phyloP scores from a whole-genome alignment of 1,140 invertebrate genomes.

The Zaprionus inermis region DNA sequence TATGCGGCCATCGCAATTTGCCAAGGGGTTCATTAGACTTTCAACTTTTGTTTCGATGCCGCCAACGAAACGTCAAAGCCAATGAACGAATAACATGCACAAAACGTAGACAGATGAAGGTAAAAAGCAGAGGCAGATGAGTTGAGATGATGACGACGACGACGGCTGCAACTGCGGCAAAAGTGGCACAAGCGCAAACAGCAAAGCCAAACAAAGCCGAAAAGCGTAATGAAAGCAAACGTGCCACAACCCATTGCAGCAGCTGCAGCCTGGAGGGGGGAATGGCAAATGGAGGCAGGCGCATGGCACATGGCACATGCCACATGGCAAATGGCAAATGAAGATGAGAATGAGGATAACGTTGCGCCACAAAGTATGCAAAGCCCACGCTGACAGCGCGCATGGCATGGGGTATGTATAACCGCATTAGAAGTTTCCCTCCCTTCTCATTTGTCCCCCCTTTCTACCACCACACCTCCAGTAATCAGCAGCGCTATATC shows the following conservation, averaged over 20 bases:
- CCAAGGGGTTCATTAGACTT: conserved; percentile 76
- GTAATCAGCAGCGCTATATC: neutral
- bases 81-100: conserved; percentile 71
- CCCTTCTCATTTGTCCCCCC: neutral
- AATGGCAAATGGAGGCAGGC: conserved; percentile 1
- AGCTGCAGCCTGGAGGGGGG: neutral
- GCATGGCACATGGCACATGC: neutral
- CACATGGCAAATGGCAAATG: conserved; percentile 4
- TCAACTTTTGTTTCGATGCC: conserved; percentile 48
- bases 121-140: conserved; percentile 20
- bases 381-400: conserved; percentile 17
- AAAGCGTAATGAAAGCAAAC: conserved; percentile 56
- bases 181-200: conserved; percentile 47
- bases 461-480: no score
- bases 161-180: conserved; percentile 50
- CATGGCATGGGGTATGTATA: conserved; percentile 12
- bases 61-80: conserved; percentile 62
- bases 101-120: conserved; percentile 23
- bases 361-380: conserved; percentile 52
- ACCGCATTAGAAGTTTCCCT: conserved; percentile 18
- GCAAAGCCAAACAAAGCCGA: conserved; percentile 47
- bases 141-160: neutral
- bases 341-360: conserved; percentile 11
- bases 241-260: conserved; percentile 47
- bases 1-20: conserved; percentile 52